A percentile compares a stretch with the other conserved stretches of the same genome.
Evolutionary conservation across 1,140 invertebrate genomes (phyloP).

Genomic region (Lamellibrachia luymesi): DNA sequence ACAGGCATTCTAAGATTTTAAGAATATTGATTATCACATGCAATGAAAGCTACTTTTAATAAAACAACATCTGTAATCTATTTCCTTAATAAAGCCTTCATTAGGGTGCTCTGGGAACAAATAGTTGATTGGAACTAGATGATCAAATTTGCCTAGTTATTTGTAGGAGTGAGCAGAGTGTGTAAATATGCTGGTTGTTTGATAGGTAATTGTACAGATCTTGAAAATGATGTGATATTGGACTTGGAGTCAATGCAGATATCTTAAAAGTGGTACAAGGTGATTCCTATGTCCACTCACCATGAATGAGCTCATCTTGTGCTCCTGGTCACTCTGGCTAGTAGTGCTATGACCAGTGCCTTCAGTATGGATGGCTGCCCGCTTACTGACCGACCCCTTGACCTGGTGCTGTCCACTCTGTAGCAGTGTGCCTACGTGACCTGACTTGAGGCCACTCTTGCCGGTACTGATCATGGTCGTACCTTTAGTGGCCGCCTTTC

Average conservation of each 20-base stretch:
- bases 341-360: constrained; percentile 16
- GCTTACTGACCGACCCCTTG: constrained; percentile 30
- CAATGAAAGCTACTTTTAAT: too few species aligned
- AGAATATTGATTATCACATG: too few species aligned
- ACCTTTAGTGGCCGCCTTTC: constrained; percentile 66
- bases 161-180: too few species aligned
- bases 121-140: too few species aligned
- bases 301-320: constrained; percentile 15
- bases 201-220: neutral
- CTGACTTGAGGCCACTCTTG: constrained; percentile 36
- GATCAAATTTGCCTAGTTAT: too few species aligned
- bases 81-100: too few species aligned
- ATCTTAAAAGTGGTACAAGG: constrained; percentile 12
- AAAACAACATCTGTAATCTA: too few species aligned
- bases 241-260: neutral
- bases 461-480: constrained; percentile 57
- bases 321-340: neutral
- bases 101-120: too few species aligned
- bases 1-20: too few species aligned
- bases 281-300: constrained; percentile 25
- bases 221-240: neutral
- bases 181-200: neutral
- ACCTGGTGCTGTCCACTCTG: constrained; percentile 54
- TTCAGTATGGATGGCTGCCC: constrained; percentile 21
- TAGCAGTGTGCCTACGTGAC: constrained; percentile 43